Evolutionary conservation across 2,888 invertebrate species (phyloP), one percentile per base, ranked within the genome.

Genomic region (Vesta saturnalis): DNA sequence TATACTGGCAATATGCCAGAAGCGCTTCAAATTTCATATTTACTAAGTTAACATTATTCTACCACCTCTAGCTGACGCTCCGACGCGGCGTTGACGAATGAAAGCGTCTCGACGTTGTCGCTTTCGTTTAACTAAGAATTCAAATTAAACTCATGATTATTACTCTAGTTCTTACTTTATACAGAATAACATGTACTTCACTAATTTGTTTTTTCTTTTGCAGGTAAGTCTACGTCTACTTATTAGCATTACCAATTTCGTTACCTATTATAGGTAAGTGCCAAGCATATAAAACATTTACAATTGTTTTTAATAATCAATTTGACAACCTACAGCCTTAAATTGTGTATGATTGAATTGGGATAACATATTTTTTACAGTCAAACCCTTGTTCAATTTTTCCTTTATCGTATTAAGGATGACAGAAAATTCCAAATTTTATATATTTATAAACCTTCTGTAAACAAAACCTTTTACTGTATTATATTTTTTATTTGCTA

Each of bases 11-110:
- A 74, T 72, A 73, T 67, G 81, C 81, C 81, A 77, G 73, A 67
- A 77, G 80, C 81, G 81, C 80, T 81, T 81, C 80, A 79, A 79
- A 81, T 81, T 81, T 80, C 81, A 83, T 82, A 83, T 83, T 82
- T 82, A 77, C 81, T 70, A 76, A 80, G 79, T 79, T 78, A 81
- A 82, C 80, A 81, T 79, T 79, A 77, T 77, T 76, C 77, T 72
- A 74, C 75, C 79, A 78, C 79, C 78, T 78, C 66, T 52, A 65
- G 57, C 52, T 62, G 70, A 71, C 69, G 75, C 73, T 77, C 69
- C 76, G 74, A 72, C 76, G 76, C 64, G 46, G 18, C 55, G 46
- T 23, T 1, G 54, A 52, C 21, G 47, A 30, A 55, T 49, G 14
- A 54, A 64, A 60, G 68, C 65, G 72, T 75, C 77, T 70, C 72